These are phyloP conservation scores for Zele albiditarsus DNA, from an alignment of 2,888 invertebrate genomes.

Conservation along the genomic window DNA sequence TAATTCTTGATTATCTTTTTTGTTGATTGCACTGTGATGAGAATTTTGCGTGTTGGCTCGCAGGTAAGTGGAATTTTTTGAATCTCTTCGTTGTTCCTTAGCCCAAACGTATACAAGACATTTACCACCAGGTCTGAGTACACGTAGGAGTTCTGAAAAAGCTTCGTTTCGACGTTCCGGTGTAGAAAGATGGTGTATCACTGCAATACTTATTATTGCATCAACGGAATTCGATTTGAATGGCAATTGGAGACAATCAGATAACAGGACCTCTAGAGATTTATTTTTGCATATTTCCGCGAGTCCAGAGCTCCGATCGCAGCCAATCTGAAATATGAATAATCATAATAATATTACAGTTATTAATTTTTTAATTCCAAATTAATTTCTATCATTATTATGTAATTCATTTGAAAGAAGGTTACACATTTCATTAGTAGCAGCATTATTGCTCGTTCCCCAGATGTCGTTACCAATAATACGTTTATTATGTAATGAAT, in stretches of 20 bases:
- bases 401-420: too few species aligned
- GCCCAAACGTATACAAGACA: slow-evolving; percentile 98
- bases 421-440: too few species aligned
- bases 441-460: too few species aligned
- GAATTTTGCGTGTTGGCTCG: slow-evolving; percentile 73
- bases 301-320: slow-evolving; percentile 85
- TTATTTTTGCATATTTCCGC: slow-evolving; percentile 77
- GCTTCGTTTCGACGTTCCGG: slow-evolving; percentile 84
- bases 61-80: slow-evolving; percentile 81
- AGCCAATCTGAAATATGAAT: slow-evolving; percentile 79
- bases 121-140: slow-evolving; percentile 82
- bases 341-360: slow-evolving; percentile 30
- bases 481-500: too few species aligned
- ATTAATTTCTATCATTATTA: too few species aligned
- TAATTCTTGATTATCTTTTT: slow-evolving; percentile 34
- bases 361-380: too few species aligned
- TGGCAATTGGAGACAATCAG: slow-evolving; percentile 85
- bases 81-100: slow-evolving; percentile 84
- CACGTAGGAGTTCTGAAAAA: slow-evolving; percentile 83
- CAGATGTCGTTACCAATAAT: too few species aligned
- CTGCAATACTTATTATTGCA: slow-evolving; percentile 93
- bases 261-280: slow-evolving; percentile 81
- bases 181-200: slow-evolving; percentile 95
- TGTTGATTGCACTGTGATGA: slow-evolving; percentile 60
- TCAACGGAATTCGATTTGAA: slow-evolving; percentile 82